A percentile compares a stretch with the other conserved stretches of the same genome.
Evolutionary conservation across 2,113 vertebrate species (phyloP).

Genomic region (Pongo pygmaeus): DNA sequence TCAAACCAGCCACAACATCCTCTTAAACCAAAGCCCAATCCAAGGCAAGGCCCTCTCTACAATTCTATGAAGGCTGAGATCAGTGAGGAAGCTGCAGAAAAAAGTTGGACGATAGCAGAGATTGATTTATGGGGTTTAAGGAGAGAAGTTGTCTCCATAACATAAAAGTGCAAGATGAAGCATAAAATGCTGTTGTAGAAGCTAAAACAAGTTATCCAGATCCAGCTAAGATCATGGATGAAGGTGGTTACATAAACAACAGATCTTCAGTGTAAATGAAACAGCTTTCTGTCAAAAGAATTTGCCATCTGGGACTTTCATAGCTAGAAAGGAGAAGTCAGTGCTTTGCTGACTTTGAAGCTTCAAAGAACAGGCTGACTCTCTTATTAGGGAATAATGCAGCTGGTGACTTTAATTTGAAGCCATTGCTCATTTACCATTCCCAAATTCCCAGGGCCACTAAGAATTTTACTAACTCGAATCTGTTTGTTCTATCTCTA

Average conservation of each 20-base stretch:
- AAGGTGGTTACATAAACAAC: background rate
- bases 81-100: background rate
- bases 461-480: background rate
- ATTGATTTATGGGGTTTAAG: background rate
- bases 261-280: background rate
- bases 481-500: rapidly evolving
- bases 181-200: background rate
- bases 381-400: background rate
- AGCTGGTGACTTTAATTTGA: background rate
- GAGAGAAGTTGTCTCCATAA: background rate
- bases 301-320: background rate
- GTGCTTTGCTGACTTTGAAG: background rate
- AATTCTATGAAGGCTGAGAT: background rate
- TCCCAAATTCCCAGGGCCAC: background rate
- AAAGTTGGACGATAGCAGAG: background rate
- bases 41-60: background rate
- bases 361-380: background rate
- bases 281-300: background rate
- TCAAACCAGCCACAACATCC: background rate
- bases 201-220: background rate
- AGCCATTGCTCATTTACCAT: background rate
- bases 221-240: background rate
- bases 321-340: background rate
- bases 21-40: background rate
- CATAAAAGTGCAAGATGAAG: background rate